phyloP scores from a whole-genome alignment of 2,797 vertebrate genomes.

The Squalus acanthias region DNA sequence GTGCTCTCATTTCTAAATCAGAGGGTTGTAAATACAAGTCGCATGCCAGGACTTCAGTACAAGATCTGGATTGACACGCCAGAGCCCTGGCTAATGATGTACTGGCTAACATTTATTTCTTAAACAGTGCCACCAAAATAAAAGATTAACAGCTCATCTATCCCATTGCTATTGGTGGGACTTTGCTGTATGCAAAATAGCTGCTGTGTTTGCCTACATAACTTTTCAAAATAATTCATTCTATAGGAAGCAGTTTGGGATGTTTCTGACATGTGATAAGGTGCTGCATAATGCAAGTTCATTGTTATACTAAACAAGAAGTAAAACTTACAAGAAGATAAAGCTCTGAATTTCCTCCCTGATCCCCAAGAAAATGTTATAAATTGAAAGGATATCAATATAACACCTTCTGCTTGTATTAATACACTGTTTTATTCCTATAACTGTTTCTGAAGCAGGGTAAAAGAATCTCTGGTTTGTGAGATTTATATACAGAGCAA shows the following conservation, averaged over 20 bases:
- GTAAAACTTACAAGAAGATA: not conserved
- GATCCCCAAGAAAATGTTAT: not conserved
- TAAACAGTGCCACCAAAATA: not conserved
- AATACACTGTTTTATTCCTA: not conserved
- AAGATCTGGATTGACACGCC: not conserved
- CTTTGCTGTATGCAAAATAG: not conserved
- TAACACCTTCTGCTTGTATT: not conserved
- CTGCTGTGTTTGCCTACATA: not conserved
- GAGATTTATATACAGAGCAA: not conserved
- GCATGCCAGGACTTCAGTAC: not conserved
- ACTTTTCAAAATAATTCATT: not conserved
- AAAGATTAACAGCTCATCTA: not conserved
- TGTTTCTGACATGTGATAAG: not conserved
- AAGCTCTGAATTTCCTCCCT: not conserved
- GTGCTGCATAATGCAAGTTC: not conserved
- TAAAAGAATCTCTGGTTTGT: not conserved
- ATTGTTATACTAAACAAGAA: not conserved
- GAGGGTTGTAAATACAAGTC: not conserved
- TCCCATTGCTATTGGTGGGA: not conserved
- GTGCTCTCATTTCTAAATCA: not conserved
- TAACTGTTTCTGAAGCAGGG: not conserved
- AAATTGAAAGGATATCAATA: not conserved
- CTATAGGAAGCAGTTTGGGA: not conserved
- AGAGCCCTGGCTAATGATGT: not conserved
- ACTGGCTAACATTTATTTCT: not conserved